Evolutionary conservation across 2,888 invertebrate genomes (phyloP), one percentile per base, ranked within the genome.

Genomic region (Leptopterna dolabrata): DNA sequence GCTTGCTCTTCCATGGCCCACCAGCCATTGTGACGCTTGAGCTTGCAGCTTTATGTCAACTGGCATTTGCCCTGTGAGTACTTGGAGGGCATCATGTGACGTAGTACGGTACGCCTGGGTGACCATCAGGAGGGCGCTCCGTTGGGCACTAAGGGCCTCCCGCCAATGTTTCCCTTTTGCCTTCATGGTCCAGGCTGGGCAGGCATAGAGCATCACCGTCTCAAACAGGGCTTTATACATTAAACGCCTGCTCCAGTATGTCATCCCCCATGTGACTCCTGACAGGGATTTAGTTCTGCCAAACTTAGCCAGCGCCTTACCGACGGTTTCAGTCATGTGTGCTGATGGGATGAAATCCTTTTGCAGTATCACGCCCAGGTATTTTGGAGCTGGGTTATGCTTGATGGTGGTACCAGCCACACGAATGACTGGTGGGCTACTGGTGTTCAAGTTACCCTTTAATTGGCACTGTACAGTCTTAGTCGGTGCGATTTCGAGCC

Each of bases 21-120:
- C n/a, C n/a, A n/a, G n/a, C n/a, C n/a, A 36, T 36, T 36, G 2
- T 36, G 36, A 2, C 7, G 36, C 36, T 36, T 7, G 7, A 36
- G 2, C 36, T 36, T 36, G 36, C 36, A n/a, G n/a, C 7, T 36
- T 36, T 36, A 51, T 30, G 29, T 29, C 78, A 14, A 84, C 41
- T 27, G 84, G 84, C 30, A 71, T 41, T 6, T 24, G 13, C n/a
- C 84, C 84, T 29, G 84, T 41, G 2, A 84, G 7, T 36, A 84
- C 84, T 24, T 84, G 84, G 2, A 84, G 41, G 36, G 36, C 36
- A 2, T 36, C 4, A 2, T 2, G 2, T 7, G 36, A 36, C 7
- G 36, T 36, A 36, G 84, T 84, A 4, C 70, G 27, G 73, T 84
- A 84, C 13, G 84, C 70, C 16, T 71, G 43, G 1, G 84, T 84